A percentile compares a stretch with the other conserved stretches of the same genome.
These are phyloP conservation scores for Parauchenoglanis ngamensis DNA, from an alignment of 2,797 vertebrate species.

Conservation along the genomic window DNA sequence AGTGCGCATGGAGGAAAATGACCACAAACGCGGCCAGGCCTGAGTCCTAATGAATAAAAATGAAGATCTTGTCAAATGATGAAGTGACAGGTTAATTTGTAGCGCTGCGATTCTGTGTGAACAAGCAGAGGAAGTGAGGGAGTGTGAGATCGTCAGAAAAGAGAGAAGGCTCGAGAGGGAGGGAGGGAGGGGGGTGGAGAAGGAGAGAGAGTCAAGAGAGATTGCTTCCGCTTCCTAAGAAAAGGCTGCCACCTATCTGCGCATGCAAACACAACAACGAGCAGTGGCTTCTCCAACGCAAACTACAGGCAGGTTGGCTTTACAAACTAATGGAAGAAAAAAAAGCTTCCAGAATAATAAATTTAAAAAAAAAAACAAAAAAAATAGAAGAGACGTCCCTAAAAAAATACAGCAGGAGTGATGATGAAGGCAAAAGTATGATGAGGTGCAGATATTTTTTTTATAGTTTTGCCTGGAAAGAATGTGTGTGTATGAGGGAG, in stretches of 20 bases:
- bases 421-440: constrained; percentile 86
- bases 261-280: constrained; percentile 73
- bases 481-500: constrained; percentile 20
- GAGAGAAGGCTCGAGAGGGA: constrained; percentile 15
- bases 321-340: constrained; percentile 63
- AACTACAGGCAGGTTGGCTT: constrained; percentile 77
- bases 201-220: constrained; percentile 28
- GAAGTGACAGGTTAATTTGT: constrained; percentile 93
- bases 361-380: constrained; percentile 51
- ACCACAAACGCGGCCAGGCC: constrained; percentile 81
- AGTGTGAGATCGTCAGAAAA: constrained; percentile 30
- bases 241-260: constrained; percentile 97
- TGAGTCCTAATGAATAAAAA: constrained; percentile 87
- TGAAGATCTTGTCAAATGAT: constrained; percentile 89
- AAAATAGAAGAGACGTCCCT: background rate
- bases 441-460: constrained; percentile 89
- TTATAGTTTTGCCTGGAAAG: constrained; percentile 66
- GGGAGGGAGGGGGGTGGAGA: constrained; percentile 10
- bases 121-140: constrained; percentile 57
- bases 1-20: constrained; percentile 80
- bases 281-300: constrained; percentile 55
- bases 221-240: constrained; percentile 81
- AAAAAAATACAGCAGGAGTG: constrained; percentile 76
- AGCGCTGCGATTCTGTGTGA: constrained; percentile 74
- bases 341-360: background rate